Percentiles rank a stretch among this genome's conserved stretches.
These are phyloP conservation scores for Spisula subtruncata DNA, from an alignment of 2,888 invertebrate species.

Conservation along the genomic window DNA sequence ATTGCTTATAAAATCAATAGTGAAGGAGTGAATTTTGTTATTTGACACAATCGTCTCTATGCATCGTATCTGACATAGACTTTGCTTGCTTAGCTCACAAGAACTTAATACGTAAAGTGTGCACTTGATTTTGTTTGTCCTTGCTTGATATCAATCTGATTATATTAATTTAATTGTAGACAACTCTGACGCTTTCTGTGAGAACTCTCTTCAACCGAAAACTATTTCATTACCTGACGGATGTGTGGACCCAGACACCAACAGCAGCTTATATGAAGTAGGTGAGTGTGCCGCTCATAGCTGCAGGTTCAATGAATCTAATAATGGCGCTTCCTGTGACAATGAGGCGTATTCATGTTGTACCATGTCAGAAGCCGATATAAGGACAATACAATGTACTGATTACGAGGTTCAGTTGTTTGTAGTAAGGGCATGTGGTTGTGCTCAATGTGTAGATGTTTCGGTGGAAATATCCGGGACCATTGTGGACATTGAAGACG, in stretches of 20 bases:
- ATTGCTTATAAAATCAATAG: too few species aligned
- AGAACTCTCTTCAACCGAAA: conserved; percentile 4
- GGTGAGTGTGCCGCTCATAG: neutral
- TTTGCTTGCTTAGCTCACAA: too few species aligned
- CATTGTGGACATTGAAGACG: neutral
- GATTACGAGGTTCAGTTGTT: neutral
- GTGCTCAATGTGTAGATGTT: neutral
- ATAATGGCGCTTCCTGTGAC: neutral
- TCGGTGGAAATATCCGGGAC: neutral
- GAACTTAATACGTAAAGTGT: too few species aligned
- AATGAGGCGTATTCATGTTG: conserved; percentile 21
- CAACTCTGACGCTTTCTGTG: too few species aligned
- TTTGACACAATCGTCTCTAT: too few species aligned
- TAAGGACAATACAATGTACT: conserved; percentile 19
- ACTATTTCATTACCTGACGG: neutral
- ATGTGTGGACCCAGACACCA: conserved; percentile 16
- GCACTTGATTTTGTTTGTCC: too few species aligned
- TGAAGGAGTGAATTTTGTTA: too few species aligned
- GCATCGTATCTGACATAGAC: too few species aligned
- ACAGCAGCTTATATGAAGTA: conserved; percentile 3
- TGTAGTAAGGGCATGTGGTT: conserved; percentile 16
- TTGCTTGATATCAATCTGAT: too few species aligned
- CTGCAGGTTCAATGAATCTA: conserved; percentile 2
- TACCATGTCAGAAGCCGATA: neutral
- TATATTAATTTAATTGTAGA: too few species aligned